phyloP scores from a whole-genome alignment of 2,113 vertebrate genomes.

The Otocyon megalotis region DNA sequence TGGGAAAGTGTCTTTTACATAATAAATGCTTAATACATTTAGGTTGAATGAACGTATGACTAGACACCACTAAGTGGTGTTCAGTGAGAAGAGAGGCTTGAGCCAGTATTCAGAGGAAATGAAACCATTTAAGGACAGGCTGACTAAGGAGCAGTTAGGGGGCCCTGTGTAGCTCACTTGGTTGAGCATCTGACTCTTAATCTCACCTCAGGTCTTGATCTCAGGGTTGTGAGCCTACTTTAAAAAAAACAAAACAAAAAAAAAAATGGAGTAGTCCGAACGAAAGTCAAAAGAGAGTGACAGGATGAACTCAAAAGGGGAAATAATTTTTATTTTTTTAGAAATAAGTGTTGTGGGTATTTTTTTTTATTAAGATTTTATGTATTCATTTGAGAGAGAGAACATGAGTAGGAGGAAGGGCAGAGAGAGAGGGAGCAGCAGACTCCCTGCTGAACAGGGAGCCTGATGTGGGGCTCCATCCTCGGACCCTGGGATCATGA shows the following conservation, averaged over 20 bases:
- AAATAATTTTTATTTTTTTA: not conserved
- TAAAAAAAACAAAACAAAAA: not conserved
- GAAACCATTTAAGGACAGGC: not conserved
- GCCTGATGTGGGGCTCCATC: too few relatives aligned
- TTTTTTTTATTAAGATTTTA: too few relatives aligned
- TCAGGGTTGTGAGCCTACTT: not conserved
- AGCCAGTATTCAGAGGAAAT: not conserved
- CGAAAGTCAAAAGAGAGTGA: not conserved
- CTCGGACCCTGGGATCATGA: too few relatives aligned
- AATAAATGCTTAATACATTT: not conserved
- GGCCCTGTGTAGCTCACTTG: not conserved
- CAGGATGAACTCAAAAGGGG: not conserved
- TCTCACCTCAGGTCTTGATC: not conserved
- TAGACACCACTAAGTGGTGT: not conserved
- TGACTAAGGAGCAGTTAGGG: not conserved
- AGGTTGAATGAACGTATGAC: not conserved
- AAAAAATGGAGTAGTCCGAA: not conserved
- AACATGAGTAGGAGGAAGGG: too few relatives aligned
- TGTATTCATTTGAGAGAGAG: too few relatives aligned
- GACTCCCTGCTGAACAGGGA: too few relatives aligned
- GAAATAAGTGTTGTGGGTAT: too few relatives aligned
- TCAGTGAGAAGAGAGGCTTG: conserved; percentile 1
- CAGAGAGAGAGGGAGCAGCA: too few relatives aligned
- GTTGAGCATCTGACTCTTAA: not conserved
- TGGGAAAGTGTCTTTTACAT: not conserved